These are phyloP conservation scores for Schlechtendalia chinensis DNA, from an alignment of 1,140 invertebrate species.

Conservation along the genomic window DNA sequence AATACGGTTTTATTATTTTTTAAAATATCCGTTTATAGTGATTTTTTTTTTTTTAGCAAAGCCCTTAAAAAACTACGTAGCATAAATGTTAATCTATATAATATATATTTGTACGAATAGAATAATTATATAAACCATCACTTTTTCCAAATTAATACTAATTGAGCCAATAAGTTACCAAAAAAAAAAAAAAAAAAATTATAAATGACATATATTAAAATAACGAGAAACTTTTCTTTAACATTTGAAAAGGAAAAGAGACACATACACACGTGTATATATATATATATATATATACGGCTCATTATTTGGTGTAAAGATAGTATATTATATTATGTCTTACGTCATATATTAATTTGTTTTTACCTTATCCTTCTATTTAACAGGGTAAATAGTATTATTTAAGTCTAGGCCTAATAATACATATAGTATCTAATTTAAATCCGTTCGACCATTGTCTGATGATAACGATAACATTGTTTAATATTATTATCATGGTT, in stretches of 20 bases:
- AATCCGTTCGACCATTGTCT: slow-evolving; percentile 32
- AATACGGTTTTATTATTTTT: slow-evolving; percentile 5
- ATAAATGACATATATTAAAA: not conserved
- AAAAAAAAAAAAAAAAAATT: not conserved
- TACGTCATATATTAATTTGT: slow-evolving; percentile 2
- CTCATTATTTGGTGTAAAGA: slow-evolving; percentile 9
- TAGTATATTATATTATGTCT: slow-evolving; percentile 23
- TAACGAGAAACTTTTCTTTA: not conserved
- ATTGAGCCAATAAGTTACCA: slow-evolving; percentile 30
- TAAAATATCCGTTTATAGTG: not conserved
- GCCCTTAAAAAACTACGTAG: slow-evolving; percentile 4
- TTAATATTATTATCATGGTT: not conserved
- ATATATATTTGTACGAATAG: not conserved
- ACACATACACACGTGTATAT: not conserved
- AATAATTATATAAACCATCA: not conserved
- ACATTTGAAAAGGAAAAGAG: slow-evolving; percentile 1
- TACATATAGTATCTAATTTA: slow-evolving; percentile 27
- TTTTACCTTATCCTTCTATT: slow-evolving; percentile 44
- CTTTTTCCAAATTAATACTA: slow-evolving; percentile 5
- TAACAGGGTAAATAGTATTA: slow-evolving; percentile 50
- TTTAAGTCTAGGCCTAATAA: slow-evolving; percentile 24
- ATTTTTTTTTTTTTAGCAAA: slow-evolving; percentile 18
- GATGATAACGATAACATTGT: slow-evolving; percentile 10
- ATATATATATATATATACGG: slow-evolving; percentile 10
- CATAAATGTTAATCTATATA: not conserved